A percentile compares a stretch with the other conserved stretches of the same genome.
Conservation (phyloP, 2,888 invertebrate species). For the Uloborus plumipes region DNA sequence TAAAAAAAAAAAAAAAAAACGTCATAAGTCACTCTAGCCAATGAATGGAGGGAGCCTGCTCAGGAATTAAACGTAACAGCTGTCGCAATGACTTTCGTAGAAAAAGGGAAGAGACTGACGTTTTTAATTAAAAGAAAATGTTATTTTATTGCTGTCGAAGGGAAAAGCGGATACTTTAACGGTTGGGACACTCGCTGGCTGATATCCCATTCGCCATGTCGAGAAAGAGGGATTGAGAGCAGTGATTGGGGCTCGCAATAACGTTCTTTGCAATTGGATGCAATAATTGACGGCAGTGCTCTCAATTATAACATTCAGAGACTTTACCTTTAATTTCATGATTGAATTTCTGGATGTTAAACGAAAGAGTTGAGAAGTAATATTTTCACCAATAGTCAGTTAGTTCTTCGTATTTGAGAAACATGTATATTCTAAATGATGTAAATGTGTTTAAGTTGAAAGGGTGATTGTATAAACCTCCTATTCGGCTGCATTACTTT, state of each 20-base stretch:
- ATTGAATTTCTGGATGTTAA: not conserved
- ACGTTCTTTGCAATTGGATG: too few species aligned
- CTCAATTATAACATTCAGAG: too few species aligned
- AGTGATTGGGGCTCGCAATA: too few species aligned
- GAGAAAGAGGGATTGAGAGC: not conserved
- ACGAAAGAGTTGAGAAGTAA: not conserved
- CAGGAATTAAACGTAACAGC: constrained; percentile 61
- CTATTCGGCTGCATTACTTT: too few species aligned
- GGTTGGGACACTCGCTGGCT: constrained; percentile 3
- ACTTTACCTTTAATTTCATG: too few species aligned
- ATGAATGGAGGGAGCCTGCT: constrained; percentile 54
- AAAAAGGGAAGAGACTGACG: constrained; percentile 38
- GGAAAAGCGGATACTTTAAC: not conserved
- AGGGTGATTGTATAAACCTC: too few species aligned
- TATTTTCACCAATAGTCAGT: too few species aligned
- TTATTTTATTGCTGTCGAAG: constrained; percentile 40
- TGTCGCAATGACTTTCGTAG: constrained; percentile 52
- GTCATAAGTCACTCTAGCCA: constrained; percentile 61
- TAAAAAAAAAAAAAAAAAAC: constrained; percentile 20
- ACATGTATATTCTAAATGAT: too few species aligned
- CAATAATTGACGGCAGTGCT: too few species aligned
- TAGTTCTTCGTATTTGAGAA: too few species aligned
- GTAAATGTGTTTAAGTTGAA: too few species aligned
- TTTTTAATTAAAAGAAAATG: constrained; percentile 61
- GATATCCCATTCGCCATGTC: constrained; percentile 1